Evolutionary conservation across 2,888 invertebrate genomes (phyloP).

Genomic region (Sericinus montela): DNA sequence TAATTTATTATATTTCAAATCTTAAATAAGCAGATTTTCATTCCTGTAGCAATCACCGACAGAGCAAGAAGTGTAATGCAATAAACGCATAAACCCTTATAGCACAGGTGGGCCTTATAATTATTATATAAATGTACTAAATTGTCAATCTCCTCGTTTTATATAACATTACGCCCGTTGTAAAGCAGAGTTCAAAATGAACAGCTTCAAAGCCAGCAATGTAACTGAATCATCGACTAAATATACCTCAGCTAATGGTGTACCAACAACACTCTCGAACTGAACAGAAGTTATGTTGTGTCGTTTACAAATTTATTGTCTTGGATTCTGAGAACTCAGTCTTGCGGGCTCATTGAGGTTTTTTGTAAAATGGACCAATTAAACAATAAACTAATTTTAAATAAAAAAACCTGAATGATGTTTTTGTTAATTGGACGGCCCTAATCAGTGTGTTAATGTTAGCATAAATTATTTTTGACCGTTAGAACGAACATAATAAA

Average conservation of each 20-base stretch:
- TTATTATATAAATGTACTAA: constrained; percentile 25
- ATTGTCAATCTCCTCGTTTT: constrained; percentile 16
- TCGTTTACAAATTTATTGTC: constrained; percentile 72
- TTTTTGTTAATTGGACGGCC: constrained; percentile 17
- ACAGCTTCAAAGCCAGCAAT: constrained; percentile 27
- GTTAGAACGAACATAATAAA: too few relatives aligned
- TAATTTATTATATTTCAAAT: not conserved
- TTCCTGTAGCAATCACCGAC: constrained; percentile 70
- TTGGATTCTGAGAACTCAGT: constrained; percentile 61
- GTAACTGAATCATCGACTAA: constrained; percentile 20
- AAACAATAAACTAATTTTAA: constrained; percentile 50
- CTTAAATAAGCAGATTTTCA: constrained; percentile 39
- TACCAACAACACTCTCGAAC: constrained; percentile 39
- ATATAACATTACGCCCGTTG: constrained; percentile 18
- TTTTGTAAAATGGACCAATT: constrained; percentile 56
- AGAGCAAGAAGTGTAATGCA: constrained; percentile 66
- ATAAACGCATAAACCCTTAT: constrained; percentile 67
- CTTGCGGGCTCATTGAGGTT: constrained; percentile 58
- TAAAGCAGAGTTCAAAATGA: not conserved
- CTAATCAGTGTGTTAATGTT: constrained; percentile 3
- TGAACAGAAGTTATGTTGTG: constrained; percentile 76
- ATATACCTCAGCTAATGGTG: constrained; percentile 12
- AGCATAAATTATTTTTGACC: not conserved
- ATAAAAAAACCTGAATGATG: constrained; percentile 19
- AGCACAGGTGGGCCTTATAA: constrained; percentile 55